A percentile compares a stretch with the other conserved stretches of the same genome.
Conservation (phyloP, 2,113 vertebrate species). For the Chauna torquata region DNA sequence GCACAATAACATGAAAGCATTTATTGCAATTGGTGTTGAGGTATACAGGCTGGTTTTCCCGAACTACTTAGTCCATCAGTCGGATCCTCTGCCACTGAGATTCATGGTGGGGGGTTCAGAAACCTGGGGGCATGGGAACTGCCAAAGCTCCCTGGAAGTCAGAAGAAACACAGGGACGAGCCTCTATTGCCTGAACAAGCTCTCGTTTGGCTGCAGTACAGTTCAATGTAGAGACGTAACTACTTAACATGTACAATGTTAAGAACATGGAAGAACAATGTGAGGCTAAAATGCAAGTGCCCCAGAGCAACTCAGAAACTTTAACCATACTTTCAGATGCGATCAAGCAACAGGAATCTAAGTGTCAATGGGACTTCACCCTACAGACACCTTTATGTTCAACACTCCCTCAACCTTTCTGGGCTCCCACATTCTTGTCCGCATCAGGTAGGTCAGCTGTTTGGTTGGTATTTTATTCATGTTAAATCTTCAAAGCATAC, state of each 20-base stretch:
- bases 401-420: neutral
- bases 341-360: neutral
- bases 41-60: neutral
- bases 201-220: neutral
- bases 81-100: neutral
- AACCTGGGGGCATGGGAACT: neutral
- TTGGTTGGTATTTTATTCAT: neutral
- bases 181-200: neutral
- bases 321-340: neutral
- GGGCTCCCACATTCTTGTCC: neutral
- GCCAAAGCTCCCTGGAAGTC: neutral
- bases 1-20: neutral
- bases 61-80: neutral
- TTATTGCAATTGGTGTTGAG: neutral
- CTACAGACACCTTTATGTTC: neutral
- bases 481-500: neutral
- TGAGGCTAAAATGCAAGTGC: neutral
- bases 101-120: neutral
- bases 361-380: neutral
- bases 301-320: neutral
- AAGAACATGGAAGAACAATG: neutral
- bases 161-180: neutral
- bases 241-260: neutral
- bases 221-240: neutral
- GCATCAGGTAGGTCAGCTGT: neutral